These are phyloP conservation scores for Amiota mariae DNA, from an alignment of 2,888 invertebrate genomes.

Conservation along the genomic window DNA sequence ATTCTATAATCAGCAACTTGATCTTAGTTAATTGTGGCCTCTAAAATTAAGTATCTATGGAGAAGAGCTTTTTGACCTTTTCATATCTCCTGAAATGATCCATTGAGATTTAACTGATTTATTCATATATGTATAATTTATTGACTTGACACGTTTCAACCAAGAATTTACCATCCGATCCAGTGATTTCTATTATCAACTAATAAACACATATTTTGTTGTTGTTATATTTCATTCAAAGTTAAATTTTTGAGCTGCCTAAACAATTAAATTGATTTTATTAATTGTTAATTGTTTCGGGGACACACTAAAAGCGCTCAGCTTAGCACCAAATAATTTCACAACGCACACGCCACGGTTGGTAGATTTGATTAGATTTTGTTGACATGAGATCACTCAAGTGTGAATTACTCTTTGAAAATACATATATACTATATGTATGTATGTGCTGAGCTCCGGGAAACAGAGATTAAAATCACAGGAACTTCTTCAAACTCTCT, in stretches of 20 bases:
- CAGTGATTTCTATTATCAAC: not conserved
- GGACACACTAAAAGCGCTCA: slow-evolving; percentile 37
- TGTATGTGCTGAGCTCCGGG: slow-evolving; percentile 26
- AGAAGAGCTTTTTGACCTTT: no score
- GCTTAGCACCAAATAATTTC: slow-evolving; percentile 47
- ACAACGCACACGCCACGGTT: slow-evolving; percentile 13
- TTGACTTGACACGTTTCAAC: slow-evolving; percentile 12
- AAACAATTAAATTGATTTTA: not conserved
- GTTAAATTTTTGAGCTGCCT: not conserved
- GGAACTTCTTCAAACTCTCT: no score
- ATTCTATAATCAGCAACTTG: no score
- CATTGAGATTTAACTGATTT: no score
- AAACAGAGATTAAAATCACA: not conserved
- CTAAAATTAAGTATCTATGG: no score
- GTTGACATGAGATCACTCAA: slow-evolving; percentile 38
- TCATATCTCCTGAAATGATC: no score
- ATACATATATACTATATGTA: slow-evolving; percentile 41
- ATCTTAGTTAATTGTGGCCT: no score
- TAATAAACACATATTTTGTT: not conserved
- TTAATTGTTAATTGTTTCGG: slow-evolving; percentile 12
- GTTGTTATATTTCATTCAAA: no score
- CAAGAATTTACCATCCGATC: slow-evolving; percentile 9
- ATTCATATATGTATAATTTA: not conserved
- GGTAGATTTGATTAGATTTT: not conserved
- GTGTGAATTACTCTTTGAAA: slow-evolving; percentile 49